These are phyloP conservation scores for Gryllus bimaculatus DNA, from an alignment of 1,140 invertebrate species.

Conservation along the genomic window DNA sequence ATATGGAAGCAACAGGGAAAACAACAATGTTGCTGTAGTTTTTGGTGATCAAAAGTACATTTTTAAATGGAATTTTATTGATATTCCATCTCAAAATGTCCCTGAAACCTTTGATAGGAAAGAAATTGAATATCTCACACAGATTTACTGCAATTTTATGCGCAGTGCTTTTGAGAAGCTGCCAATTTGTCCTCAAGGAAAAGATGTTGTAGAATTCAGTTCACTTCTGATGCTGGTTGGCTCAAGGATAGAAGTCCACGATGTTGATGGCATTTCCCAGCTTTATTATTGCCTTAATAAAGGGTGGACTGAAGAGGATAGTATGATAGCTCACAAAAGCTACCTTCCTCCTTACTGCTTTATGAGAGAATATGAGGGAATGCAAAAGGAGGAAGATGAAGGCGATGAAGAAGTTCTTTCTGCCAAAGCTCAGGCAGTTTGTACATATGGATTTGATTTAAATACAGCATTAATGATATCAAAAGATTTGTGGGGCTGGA, in stretches of 20 bases:
- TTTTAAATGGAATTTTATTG: background rate
- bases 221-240: background rate
- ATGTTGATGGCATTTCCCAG: background rate
- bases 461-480: background rate
- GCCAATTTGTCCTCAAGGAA: background rate
- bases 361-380: background rate
- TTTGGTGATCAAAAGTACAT: background rate
- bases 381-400: background rate
- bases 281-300: background rate
- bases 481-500: background rate
- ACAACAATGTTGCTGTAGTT: background rate
- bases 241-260: background rate
- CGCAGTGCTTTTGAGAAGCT: background rate
- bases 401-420: background rate
- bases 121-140: background rate
- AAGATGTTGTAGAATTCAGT: background rate
- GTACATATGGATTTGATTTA: background rate
- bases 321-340: background rate
- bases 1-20: background rate
- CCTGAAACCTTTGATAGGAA: background rate
- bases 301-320: background rate
- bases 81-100: background rate
- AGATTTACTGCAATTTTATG: background rate
- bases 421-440: background rate
- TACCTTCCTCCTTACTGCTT: background rate